A percentile compares a stretch with the other conserved stretches of the same genome.
Conservation (phyloP, 2,888 invertebrate genomes). For the Xestia c-nigrum region DNA sequence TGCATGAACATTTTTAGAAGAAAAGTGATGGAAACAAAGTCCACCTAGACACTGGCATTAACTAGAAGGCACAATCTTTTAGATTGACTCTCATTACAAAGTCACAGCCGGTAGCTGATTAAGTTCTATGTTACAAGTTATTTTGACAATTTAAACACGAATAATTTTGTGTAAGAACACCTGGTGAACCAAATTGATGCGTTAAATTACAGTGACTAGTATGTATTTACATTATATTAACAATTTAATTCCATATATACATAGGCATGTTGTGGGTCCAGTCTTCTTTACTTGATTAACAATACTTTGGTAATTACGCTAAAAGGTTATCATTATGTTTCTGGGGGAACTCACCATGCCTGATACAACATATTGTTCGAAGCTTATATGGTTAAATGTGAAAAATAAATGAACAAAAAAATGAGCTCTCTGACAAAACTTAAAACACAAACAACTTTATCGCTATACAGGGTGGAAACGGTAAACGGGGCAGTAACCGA, state of each 20-base stretch:
- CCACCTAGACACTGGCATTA: constrained; percentile 28
- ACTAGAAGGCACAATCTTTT: constrained; percentile 76
- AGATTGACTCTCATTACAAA: constrained; percentile 68
- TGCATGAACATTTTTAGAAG: constrained; percentile 53
- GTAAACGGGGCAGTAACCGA: too few species aligned
- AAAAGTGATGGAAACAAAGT: constrained; percentile 40
- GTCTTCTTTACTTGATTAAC: constrained; percentile 60
- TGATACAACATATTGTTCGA: background rate
- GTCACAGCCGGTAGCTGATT: constrained; percentile 45
- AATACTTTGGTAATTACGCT: constrained; percentile 30
- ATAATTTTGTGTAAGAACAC: constrained; percentile 30
- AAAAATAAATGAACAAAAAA: too few species aligned
- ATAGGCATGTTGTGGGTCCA: constrained; percentile 53
- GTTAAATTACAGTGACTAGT: constrained; percentile 59
- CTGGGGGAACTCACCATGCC: constrained; percentile 1
- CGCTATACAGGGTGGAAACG: too few species aligned
- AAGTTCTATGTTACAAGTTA: constrained; percentile 37
- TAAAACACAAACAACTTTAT: too few species aligned
- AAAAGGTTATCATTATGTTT: constrained; percentile 31
- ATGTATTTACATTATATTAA: constrained; percentile 44
- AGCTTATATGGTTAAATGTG: constrained; percentile 3
- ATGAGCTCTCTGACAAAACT: too few species aligned
- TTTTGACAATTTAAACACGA: constrained; percentile 37
- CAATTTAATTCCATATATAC: constrained; percentile 36
- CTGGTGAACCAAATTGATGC: constrained; percentile 21